These are phyloP conservation scores for Laticauda colubrina DNA, from an alignment of 2,113 vertebrate genomes.

Conservation along the genomic window DNA sequence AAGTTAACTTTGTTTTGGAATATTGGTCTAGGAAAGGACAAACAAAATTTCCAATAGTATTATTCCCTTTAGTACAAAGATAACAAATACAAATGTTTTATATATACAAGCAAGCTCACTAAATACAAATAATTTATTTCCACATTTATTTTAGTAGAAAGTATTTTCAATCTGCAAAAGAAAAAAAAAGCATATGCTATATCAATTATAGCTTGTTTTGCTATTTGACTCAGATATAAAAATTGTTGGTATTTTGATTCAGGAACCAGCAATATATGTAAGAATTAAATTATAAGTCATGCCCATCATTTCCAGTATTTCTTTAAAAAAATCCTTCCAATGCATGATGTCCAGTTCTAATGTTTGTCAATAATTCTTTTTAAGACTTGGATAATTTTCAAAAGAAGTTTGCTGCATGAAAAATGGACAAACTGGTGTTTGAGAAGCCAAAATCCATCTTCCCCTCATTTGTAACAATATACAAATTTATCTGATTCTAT, in stretches of 20 bases:
- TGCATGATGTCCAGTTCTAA: neutral
- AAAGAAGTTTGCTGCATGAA: neutral
- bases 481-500: neutral
- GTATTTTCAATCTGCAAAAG: neutral
- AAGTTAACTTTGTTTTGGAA: neutral
- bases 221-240: neutral
- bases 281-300: conserved; percentile 26
- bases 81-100: neutral
- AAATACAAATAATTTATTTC: neutral
- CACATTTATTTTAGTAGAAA: neutral
- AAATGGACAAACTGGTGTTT: neutral
- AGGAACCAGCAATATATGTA: neutral
- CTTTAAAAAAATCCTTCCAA: neutral
- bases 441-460: neutral
- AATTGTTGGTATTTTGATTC: neutral
- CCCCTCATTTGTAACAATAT: neutral
- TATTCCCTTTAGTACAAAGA: neutral
- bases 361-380: neutral
- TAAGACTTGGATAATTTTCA: neutral
- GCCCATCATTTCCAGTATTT: neutral
- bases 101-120: neutral
- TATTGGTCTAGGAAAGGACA: neutral
- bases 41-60: neutral
- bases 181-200: neutral
- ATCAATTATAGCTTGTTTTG: neutral